Percentiles rank a stretch among this genome's conserved stretches.
Conservation (phyloP, 2,888 invertebrate species). For the Eristalinus aeneus region DNA sequence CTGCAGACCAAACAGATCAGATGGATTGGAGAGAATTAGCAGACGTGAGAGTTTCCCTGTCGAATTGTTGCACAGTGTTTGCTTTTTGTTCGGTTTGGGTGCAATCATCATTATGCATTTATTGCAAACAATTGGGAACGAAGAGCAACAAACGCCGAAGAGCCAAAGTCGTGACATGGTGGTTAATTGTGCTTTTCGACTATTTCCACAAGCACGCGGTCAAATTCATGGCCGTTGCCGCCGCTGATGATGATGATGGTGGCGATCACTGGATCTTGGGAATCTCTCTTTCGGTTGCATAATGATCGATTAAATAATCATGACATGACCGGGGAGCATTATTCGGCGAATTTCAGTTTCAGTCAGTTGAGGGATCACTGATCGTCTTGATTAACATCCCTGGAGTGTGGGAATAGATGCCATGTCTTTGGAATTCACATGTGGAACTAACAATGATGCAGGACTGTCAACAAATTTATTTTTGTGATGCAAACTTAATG, state of each 20-base stretch:
- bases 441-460: too few species aligned
- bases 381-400: too few species aligned
- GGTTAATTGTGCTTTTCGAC: slow-evolving; percentile 40
- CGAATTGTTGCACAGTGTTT: slow-evolving; percentile 3
- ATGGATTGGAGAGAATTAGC: slow-evolving; percentile 11
- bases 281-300: slow-evolving; percentile 43
- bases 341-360: not conserved
- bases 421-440: too few species aligned
- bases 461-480: too few species aligned
- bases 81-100: not conserved
- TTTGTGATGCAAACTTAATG: too few species aligned
- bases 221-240: slow-evolving; percentile 61
- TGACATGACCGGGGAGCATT: not conserved
- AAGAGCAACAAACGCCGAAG: slow-evolving; percentile 8
- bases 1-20: not conserved
- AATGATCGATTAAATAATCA: slow-evolving; percentile 12
- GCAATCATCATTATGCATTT: slow-evolving; percentile 25
- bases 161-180: slow-evolving; percentile 38
- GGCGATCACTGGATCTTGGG: slow-evolving; percentile 33
- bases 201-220: slow-evolving; percentile 32
- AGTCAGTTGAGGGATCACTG: too few species aligned
- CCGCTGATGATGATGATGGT: slow-evolving; percentile 25
- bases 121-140: slow-evolving; percentile 42
- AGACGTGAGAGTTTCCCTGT: slow-evolving; percentile 24
- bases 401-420: too few species aligned